Base-by-base conservation (phyloP, 2,113 vertebrate species). In the Elachura formosa region DNA sequence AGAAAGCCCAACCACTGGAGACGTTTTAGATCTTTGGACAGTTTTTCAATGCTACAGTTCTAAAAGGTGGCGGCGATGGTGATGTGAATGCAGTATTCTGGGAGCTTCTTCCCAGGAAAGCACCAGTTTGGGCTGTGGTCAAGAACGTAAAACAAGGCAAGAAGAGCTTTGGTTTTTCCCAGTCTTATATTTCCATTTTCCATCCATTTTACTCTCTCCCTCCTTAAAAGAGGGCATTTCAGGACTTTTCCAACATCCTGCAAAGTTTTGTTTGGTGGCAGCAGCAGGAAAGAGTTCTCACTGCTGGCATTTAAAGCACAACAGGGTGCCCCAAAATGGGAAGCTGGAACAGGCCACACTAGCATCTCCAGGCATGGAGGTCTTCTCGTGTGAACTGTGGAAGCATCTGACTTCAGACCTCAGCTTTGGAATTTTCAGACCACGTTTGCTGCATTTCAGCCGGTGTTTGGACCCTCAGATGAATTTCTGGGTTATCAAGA, bases 401-500 rank as follows among this genome's bases (percentile, higher is more conserved):
- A 62, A 81, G 13, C 14, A 46, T 41, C n/a, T 63, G 61, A 40
- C 26, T 61, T 14, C n/a, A 87, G 58, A 76, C 13, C 15, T 48
- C 0, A 1, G 22, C 43, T 59, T 81, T 1, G 1, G 58, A 82
- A 78, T 58, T 83, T 19, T n/a, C 40, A 45, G 40, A 21, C 18
- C 1, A 0, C 1, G 1, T 73, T 73, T 92, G 31, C 34, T 78
- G 48, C 7, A 12, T 56, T 93, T 82, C 84, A 79, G 25, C 11
- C 36, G 48, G 12, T 56, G 34, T 17, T 68, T 73, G 10, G 38
- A 83, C 49, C 49, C 85, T 90, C 3, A 0, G 38, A 74, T 83
- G 24, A 87, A 89, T 87, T 85, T 90, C 64, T 66, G 59, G 90
- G 71, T 94, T 95, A 96, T 96, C 93, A 93, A 96, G 78, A 87